These are phyloP conservation scores for Xestia sexstrigata DNA, from an alignment of 2,888 invertebrate genomes.

Conservation along the genomic window DNA sequence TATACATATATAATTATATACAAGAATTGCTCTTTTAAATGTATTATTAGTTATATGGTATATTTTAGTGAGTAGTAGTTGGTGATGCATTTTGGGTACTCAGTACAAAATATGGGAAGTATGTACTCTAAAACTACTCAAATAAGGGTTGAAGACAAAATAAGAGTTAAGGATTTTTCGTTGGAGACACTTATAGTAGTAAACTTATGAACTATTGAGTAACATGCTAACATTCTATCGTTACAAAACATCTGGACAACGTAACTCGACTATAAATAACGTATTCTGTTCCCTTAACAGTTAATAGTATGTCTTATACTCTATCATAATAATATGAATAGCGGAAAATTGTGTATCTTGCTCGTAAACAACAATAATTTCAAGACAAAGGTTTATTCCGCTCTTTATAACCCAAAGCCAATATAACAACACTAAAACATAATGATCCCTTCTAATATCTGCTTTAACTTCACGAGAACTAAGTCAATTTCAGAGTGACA, in stretches of 20 bases:
- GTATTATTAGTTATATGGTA: too few species aligned
- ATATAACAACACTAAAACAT: conserved; percentile 30
- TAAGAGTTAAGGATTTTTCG: background rate
- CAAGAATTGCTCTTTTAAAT: too few species aligned
- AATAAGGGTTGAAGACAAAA: background rate
- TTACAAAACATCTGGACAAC: background rate
- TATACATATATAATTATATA: too few species aligned
- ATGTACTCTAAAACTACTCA: background rate
- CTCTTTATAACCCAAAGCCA: conserved; percentile 37
- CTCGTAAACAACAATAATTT: conserved; percentile 71
- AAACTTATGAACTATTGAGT: conserved; percentile 13
- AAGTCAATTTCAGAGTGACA: conserved; percentile 30
- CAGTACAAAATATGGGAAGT: background rate
- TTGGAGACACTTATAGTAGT: background rate
- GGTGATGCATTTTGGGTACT: too few species aligned
- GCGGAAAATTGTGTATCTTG: conserved; percentile 69
- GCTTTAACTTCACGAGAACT: conserved; percentile 25
- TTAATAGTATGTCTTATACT: conserved; percentile 38
- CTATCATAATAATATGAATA: conserved; percentile 68
- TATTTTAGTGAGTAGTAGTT: too few species aligned
- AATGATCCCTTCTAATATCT: conserved; percentile 22
- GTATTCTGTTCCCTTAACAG: conserved; percentile 67
- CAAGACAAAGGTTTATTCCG: conserved; percentile 57
- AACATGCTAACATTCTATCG: background rate
- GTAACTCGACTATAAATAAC: conserved; percentile 44